Base-by-base conservation (phyloP, 2,888 invertebrate species). In the Drosophila falleni region DNA sequence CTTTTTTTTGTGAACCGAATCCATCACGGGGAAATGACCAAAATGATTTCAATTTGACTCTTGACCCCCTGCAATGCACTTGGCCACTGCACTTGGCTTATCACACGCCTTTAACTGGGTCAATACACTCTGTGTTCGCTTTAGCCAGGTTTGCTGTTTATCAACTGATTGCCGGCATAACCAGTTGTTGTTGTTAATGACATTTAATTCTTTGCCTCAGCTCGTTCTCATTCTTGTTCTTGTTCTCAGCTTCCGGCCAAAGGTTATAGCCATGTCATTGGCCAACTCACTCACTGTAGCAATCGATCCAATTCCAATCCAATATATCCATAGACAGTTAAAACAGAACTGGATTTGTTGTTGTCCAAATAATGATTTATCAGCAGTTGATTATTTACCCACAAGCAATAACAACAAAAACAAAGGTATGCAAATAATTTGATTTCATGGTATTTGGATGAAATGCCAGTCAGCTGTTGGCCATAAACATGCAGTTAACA, bases 21-120 rank as follows among this genome's bases (percentile, higher is more conserved):
- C n/a, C n/a, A n/a, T n/a, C n/a, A n/a, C n/a, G n/a, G n/a, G n/a
- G n/a, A n/a, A n/a, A n/a, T n/a, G n/a, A n/a, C n/a, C n/a, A n/a
- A 10, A 11, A 15, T 15, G 16, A 44, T 44, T 44, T 26, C 1
- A 23, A 4, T 23, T 23, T 23, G 23, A 23, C 13, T 4, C n/a
- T 26, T n/a, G 9, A 26, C 9, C 4, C 26, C 9, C 4, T 26
- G 26, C 3, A 1, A 11, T 33, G 6, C 11, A 49, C 31, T 16
- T 15, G 11, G 3, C 23, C 5, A 13, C 13, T 49, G 11, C 31
- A 49, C 31, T 16, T 19, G 1, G 31, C 47, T 47, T 47, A 16
- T 33, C 49, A 50, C 49, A 31, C 11, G 16, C 16, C 16, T 37
- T 19, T 19, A 50, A 50, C 49, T 50, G 49, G 49, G 49, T 50